phyloP scores from a whole-genome alignment of 2,113 vertebrate species.

The Glareola pratincola region DNA sequence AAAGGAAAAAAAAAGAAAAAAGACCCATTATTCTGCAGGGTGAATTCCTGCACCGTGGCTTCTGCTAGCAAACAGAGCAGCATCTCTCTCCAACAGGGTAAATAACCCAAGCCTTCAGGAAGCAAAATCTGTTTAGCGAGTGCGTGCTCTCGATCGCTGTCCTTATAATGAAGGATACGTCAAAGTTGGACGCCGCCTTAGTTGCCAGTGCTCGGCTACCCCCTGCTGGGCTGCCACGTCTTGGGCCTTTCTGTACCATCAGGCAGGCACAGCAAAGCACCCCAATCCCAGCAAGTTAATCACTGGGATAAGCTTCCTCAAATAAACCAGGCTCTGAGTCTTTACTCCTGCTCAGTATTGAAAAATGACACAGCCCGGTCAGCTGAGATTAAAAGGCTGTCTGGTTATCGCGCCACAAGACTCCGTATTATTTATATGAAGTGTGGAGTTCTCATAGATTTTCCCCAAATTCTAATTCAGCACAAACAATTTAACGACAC shows the following conservation, averaged over 20 bases:
- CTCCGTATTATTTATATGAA: background rate
- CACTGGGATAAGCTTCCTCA: background rate
- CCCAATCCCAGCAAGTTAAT: background rate
- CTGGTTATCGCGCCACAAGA: background rate
- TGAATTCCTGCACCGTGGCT: background rate
- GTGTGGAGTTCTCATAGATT: background rate
- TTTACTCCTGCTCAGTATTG: background rate
- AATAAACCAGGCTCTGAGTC: background rate
- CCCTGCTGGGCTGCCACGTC: constrained; percentile 86
- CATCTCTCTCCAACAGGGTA: background rate
- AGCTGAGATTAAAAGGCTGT: background rate
- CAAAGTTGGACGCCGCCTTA: constrained; percentile 4
- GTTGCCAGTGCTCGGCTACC: constrained; percentile 89
- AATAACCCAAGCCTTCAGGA: background rate
- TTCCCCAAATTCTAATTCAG: background rate
- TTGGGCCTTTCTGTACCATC: constrained; percentile 17
- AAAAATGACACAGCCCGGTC: background rate
- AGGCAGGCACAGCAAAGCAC: background rate
- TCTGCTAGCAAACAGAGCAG: background rate
- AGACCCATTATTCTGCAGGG: background rate
- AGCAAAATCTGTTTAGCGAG: background rate
- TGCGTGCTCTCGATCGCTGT: background rate
- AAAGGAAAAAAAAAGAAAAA: no score
- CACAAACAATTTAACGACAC: background rate
- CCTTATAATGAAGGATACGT: background rate